Evolutionary conservation across 1,140 invertebrate genomes (phyloP).

Genomic region (Andricus grossulariae): DNA sequence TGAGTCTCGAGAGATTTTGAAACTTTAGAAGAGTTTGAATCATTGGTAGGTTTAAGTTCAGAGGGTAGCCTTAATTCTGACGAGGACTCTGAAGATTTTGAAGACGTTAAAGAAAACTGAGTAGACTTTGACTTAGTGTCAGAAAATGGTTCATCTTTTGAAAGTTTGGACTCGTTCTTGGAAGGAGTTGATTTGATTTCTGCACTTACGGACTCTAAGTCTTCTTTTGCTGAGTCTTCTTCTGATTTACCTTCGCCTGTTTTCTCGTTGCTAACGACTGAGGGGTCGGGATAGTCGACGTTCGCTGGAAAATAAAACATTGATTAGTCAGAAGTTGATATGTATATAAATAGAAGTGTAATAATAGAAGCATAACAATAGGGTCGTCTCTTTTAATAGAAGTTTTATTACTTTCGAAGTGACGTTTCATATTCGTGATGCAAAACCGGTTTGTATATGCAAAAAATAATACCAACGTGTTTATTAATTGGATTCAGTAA

Average conservation of each 20-base stretch:
- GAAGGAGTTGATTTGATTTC: conserved; percentile 5
- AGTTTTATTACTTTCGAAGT: too few relatives aligned
- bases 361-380: too few relatives aligned
- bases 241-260: not conserved
- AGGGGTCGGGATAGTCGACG: conserved; percentile 5
- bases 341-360: not conserved
- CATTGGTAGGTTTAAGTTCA: not conserved
- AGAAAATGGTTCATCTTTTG: not conserved
- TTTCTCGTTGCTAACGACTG: not conserved
- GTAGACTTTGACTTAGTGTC: not conserved
- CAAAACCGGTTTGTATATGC: too few relatives aligned
- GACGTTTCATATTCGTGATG: too few relatives aligned
- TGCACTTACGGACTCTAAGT: not conserved
- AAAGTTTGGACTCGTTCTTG: not conserved
- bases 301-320: conserved; percentile 6
- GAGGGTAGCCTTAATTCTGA: too few relatives aligned
- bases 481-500: too few relatives aligned
- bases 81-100: not conserved
- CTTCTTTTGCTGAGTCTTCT: not conserved
- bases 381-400: too few relatives aligned
- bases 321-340: not conserved
- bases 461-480: too few relatives aligned
- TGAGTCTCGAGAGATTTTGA: not conserved
- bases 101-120: not conserved
- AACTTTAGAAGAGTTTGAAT: not conserved